Base-by-base conservation (phyloP, 2,113 vertebrate genomes). In the Emydocephalus ijimae region DNA sequence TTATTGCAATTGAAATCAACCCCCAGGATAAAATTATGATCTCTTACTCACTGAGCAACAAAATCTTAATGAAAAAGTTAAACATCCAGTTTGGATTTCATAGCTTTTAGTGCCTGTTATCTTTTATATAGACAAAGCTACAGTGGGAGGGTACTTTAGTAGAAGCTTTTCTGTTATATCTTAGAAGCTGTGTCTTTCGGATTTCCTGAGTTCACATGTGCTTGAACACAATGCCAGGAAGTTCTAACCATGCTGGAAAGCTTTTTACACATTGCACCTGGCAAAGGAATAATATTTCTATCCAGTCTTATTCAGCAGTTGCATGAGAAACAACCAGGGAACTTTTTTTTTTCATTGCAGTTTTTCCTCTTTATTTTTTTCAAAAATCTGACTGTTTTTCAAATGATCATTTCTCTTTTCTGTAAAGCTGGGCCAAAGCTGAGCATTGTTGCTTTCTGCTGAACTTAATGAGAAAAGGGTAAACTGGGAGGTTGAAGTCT, bases 181-280 rank as follows among this genome's bases (percentile, higher is more conserved):
- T 69, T 86, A 23, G 29, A 57, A 93, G 18, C 9, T 2, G 0
- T 0, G 89, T 91, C 1, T 0, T 86, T 92, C 93, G 4, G 0
- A 15, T 91, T 91, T 93, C 85, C 89, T 91, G 92, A 89, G 91
- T 92, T 89, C 34, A 26, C 57, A 88, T 43, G 91, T 74, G 92
- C 92, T 50, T 64, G 85, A 54, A 2, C 48, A 93, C 91, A 95
- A 91, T 91, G 57, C 88, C 91, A 96, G 95, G 95, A 97, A 96
- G 23, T 11, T 89, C 59, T 74, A 57, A 0, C 0, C 89, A 20
- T 64, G 89, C 59, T 59, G 57, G 93, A 91, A 91, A 94, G 23
- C 8, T 11, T 88, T 74, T 94, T 74, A 86, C 93, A 26, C 52
- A 43, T 93, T 92, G 93, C 34, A 2, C 74, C 8, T 85, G 50